Conservation (phyloP, 2,797 vertebrate species). For the Phrynocephalus vlangalii region DNA sequence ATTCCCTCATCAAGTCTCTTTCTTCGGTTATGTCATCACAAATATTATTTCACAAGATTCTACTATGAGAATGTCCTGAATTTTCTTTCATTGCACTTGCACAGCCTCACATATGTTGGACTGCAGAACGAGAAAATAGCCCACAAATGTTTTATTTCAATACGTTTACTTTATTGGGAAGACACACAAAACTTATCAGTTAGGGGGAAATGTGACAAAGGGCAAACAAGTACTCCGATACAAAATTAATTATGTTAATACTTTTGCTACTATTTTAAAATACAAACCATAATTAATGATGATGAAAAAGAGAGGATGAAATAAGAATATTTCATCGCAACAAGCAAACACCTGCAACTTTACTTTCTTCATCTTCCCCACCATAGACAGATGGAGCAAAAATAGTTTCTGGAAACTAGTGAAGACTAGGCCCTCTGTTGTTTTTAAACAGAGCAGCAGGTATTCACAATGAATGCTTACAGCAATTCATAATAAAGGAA, state of each 20-base stretch:
- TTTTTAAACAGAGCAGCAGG: background rate
- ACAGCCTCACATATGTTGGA: too few species aligned
- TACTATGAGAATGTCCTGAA: too few species aligned
- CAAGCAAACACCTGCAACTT: background rate
- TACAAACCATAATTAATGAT: background rate
- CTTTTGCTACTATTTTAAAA: background rate
- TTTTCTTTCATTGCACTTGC: too few species aligned
- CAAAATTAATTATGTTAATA: conserved; percentile 10
- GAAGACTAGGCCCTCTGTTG: background rate
- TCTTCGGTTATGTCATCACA: too few species aligned
- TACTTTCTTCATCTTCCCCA: too few species aligned
- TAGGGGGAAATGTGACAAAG: background rate
- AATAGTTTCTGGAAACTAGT: background rate
- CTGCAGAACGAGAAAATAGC: too few species aligned
- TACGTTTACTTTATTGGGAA: background rate
- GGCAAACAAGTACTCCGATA: background rate
- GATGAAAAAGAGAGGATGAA: background rate
- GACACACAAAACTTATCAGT: too few species aligned
- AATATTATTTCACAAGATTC: too few species aligned
- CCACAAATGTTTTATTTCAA: background rate
- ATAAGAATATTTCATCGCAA: conserved; percentile 23
- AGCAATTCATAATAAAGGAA: background rate
- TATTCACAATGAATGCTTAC: background rate
- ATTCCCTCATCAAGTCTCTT: too few species aligned
- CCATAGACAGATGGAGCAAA: background rate